Evolutionary conservation across 2,113 vertebrate genomes (phyloP), one percentile per base, ranked within the genome.

Genomic region (Shinisaurus crocodilurus): DNA sequence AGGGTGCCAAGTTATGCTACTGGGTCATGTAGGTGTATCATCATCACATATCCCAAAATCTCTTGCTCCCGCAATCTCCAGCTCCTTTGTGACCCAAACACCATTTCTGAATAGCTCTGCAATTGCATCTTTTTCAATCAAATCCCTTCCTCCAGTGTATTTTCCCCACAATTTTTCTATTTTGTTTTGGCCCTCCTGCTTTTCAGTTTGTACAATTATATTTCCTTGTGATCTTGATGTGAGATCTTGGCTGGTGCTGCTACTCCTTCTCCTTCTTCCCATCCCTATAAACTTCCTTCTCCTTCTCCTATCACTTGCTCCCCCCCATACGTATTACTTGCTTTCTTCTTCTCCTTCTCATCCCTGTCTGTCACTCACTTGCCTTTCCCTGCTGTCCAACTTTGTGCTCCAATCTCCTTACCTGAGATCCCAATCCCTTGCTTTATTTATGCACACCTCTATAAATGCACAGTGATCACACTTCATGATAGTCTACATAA

Each of bases 91-190:
- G 43, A 48, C 9, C 43, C 43, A 48, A 77, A 29, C 18, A 45
- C 75, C 76, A 48, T 48, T 79, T 48, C 76, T 54, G 54, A 54
- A 72, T 85, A 70, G 45, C 15, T 70, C 63, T 29, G 43, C 65
- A 85, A 85, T 70, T 43, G 25, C 67, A 85, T 43, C 84, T 72
- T 48, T 85, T 85, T 85, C 67, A 70, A 50, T 72, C 45, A 50
- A 85, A 23, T 72, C 69, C 40, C 48, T n/a, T 70, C 23, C 20
- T 27, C 50, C 70, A 85, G 70, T 85, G 45, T 40, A 25, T 72
- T 85, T 72, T 45, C 10, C n/a, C 67, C n/a, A 50, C 27, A 70
- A 13, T 45, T 37, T 85, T 43, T 69, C 32, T 4, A 18, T 82
- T 83, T 83, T 83, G 13, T 67, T 69, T 32, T 85, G 60, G 40